Evolutionary conservation across 2,113 vertebrate species (phyloP), one percentile per base, ranked within the genome.

Genomic region (Pangasianodon hypophthalmus): DNA sequence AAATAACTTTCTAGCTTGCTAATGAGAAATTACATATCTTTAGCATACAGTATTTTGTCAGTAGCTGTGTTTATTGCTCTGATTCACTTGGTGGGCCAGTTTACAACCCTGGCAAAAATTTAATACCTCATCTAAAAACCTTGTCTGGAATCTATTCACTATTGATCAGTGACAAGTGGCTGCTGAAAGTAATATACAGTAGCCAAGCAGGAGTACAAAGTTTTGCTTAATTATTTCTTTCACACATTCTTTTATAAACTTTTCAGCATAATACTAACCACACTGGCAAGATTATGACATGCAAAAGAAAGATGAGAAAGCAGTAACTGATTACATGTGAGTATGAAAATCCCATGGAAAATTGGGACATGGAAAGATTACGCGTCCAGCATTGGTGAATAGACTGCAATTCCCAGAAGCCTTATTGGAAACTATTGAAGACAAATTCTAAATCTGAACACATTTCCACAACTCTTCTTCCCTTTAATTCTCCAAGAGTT

Each of bases 271-370:
- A 54, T 29, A 44, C 32, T 26, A 88, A 54, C 60, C 79, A 54
- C 62, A 69, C 48, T 82, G n/a, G 50, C 21, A 56, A 69, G 60
- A 50, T 52, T 69, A 54, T 54, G 11, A 41, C 60, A 69, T 69
- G 79, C 79, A 69, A 44, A 83, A 18, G 50, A 58, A 73, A 83
- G 24, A 83, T 88, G 46, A 84, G n/a, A 88, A 84, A 50, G n/a
- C 62, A 84, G 48, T 50, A 88, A 71, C 18, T 69, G 44, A 88
- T 52, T 82, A 69, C 60, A 71, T 69, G 75, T 37, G 48, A 56
- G 79, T 56, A 86, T 73, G 48, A 83, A 56, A 83, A 50, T 56
- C 62, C 48, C 79, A 83, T 83, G 79, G 79, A 82, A 88, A 88
- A 52, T 18, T 81, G 86, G 26, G 14, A 79, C 86, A 88, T 50